Evolutionary conservation across 2,113 vertebrate genomes (phyloP).

Genomic region (Mirza zaza): DNA sequence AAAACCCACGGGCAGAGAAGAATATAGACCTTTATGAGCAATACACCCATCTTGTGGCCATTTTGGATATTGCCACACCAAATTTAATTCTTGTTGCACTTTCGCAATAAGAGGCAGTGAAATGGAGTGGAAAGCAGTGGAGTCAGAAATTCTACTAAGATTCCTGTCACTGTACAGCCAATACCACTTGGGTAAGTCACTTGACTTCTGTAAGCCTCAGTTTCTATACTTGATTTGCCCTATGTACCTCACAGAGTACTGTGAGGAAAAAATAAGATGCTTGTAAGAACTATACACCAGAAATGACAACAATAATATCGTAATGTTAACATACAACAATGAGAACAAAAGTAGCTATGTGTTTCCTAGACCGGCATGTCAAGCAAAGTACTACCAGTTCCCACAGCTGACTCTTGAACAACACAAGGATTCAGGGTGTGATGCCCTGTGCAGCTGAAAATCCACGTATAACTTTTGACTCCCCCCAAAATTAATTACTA

Average conservation of each 20-base stretch:
- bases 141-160: background rate
- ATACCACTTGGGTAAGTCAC: background rate
- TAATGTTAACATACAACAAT: background rate
- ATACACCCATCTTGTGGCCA: slow-evolving; percentile 61
- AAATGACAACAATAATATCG: background rate
- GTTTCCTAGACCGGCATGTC: background rate
- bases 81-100: background rate
- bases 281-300: background rate
- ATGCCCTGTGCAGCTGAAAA: background rate
- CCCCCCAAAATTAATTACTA: background rate
- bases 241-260: background rate
- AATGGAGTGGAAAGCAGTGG: background rate
- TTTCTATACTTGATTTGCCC: background rate
- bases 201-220: background rate
- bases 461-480: background rate
- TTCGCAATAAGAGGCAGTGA: background rate
- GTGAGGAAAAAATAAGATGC: background rate
- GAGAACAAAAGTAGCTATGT: background rate
- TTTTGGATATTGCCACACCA: background rate
- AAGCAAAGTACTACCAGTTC: background rate
- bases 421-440: background rate
- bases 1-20: background rate
- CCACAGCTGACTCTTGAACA: background rate
- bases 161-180: background rate
- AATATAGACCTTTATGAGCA: background rate